phyloP scores from a whole-genome alignment of 2,888 invertebrate species.

The Pherbina coryleti region DNA sequence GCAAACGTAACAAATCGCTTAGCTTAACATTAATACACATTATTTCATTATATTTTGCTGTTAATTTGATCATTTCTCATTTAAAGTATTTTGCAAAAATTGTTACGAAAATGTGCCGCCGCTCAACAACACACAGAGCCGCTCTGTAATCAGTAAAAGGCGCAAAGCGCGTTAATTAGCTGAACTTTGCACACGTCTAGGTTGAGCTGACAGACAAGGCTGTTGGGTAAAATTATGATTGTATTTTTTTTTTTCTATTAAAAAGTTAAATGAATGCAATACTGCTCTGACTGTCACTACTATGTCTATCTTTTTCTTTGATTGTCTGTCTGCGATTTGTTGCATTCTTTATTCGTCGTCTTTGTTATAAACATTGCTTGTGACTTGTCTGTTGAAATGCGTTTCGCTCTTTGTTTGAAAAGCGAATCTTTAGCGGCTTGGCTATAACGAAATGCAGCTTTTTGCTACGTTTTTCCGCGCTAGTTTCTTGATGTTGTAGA shows the following conservation, averaged over 20 bases:
- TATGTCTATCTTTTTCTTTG: too few species aligned
- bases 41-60: not conserved
- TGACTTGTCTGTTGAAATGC: too few species aligned
- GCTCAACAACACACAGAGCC: not conserved
- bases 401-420: not conserved
- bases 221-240: too few species aligned
- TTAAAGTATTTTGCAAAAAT: not conserved
- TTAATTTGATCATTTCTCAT: not conserved
- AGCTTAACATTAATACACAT: not conserved
- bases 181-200: too few species aligned
- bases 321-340: not conserved
- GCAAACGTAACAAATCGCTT: not conserved
- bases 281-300: not conserved
- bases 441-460: not conserved
- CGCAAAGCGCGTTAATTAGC: too few species aligned
- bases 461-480: conserved; percentile 1
- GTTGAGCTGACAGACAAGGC: too few species aligned
- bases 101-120: not conserved
- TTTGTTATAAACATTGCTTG: too few species aligned
- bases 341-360: not conserved
- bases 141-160: too few species aligned
- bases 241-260: too few species aligned
- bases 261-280: too few species aligned
- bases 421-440: not conserved
- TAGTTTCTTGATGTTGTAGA: not conserved